Percentiles rank a stretch among this genome's conserved stretches.
These are phyloP conservation scores for Menidia menidia DNA, from an alignment of 2,797 vertebrate species.

Conservation along the genomic window DNA sequence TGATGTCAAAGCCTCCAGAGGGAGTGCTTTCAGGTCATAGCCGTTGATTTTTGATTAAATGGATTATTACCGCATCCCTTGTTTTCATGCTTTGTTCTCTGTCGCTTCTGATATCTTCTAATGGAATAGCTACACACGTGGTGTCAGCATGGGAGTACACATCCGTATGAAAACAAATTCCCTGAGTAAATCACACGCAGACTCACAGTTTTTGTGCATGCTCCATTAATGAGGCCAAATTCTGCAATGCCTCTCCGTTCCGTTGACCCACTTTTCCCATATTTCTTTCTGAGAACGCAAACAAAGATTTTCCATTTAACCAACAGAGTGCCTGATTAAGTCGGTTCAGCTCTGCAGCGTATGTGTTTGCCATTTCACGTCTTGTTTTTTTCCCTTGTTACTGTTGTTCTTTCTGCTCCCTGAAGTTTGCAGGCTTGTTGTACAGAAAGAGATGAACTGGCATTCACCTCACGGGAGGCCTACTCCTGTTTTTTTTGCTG, in stretches of 20 bases:
- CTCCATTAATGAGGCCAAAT: constrained; percentile 66
- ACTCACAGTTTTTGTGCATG: constrained; percentile 46
- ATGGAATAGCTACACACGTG: constrained; percentile 30
- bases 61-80: constrained; percentile 56
- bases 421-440: constrained; percentile 28
- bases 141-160: constrained; percentile 5
- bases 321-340: constrained; percentile 64
- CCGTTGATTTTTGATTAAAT: constrained; percentile 63
- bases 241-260: constrained; percentile 48
- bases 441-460: constrained; percentile 20
- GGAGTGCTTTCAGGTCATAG: constrained; percentile 62
- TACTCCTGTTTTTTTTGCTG: not conserved
- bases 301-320: constrained; percentile 68
- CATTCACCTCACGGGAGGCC: constrained; percentile 36
- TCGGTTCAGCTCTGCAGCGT: constrained; percentile 28
- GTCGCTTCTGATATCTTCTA: constrained; percentile 32
- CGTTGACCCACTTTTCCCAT: constrained; percentile 71
- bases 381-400: constrained; percentile 17
- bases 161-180: constrained; percentile 16
- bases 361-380: constrained; percentile 42
- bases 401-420: constrained; percentile 22
- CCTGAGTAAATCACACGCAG: constrained; percentile 34
- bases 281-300: constrained; percentile 65
- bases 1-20: constrained; percentile 35
- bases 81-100: constrained; percentile 53